Conservation (phyloP, 2,797 vertebrate genomes). For the Fistularia commersonii region DNA sequence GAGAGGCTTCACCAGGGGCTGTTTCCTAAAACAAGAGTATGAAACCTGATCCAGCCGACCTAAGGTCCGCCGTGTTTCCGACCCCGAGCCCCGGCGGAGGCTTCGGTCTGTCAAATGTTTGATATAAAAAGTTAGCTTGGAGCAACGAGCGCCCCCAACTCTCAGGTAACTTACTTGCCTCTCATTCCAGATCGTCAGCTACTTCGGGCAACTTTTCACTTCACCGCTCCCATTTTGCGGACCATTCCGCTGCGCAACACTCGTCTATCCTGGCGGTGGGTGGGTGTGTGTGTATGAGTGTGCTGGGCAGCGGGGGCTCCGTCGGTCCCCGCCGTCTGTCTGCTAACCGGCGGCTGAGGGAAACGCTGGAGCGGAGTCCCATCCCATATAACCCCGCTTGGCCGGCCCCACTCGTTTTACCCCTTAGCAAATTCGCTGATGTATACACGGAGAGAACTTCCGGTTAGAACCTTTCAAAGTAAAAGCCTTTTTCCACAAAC, state of each 20-base stretch:
- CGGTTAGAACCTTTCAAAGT: too few relatives aligned
- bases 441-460: too few relatives aligned
- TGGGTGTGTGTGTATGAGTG: slow-evolving; percentile 3
- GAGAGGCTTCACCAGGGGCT: slow-evolving; percentile 27
- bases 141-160: too few relatives aligned
- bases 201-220: slow-evolving; percentile 45
- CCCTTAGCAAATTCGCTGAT: too few relatives aligned
- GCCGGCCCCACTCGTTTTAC: too few relatives aligned
- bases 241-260: slow-evolving; percentile 30
- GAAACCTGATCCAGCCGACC: slow-evolving; percentile 56
- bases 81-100: too few relatives aligned
- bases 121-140: too few relatives aligned
- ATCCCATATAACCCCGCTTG: too few relatives aligned
- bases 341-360: neutral
- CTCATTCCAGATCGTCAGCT: slow-evolving; percentile 34
- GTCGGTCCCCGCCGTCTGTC: neutral
- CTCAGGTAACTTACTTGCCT: slow-evolving; percentile 49
- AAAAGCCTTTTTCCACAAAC: too few relatives aligned
- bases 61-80: slow-evolving; percentile 6
- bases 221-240: slow-evolving; percentile 60
- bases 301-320: slow-evolving; percentile 23
- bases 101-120: too few relatives aligned
- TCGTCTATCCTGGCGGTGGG: slow-evolving; percentile 23
- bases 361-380: too few relatives aligned
- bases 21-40: slow-evolving; percentile 35